Evolutionary conservation across 2,797 vertebrate genomes (phyloP), one percentile per base, ranked within the genome.

Genomic region (Syndactyla subalaris): DNA sequence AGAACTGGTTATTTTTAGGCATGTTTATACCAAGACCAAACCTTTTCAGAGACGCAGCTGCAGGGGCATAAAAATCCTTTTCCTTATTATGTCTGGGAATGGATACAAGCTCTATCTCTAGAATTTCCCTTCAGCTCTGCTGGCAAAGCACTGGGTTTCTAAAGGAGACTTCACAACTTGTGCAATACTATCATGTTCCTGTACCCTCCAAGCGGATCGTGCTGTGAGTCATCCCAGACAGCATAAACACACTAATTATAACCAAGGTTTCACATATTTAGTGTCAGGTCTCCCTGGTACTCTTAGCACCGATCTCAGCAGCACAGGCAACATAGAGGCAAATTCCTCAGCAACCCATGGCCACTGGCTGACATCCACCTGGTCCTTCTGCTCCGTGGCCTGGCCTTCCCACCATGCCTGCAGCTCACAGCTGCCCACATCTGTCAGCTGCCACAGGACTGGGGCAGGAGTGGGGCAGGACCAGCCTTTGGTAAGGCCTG

Each of bases 391-490:
- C 30, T 30, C 48, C 3, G 0, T 0, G 9, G 20, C 46, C 38
- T 5, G 1, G 27, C 39, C 32, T 29, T 48, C 10, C 21, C 2
- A 6, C 7, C 10, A 1, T 11, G 21, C 36, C 73, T 1, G 0
- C 0, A 0, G 51, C 63, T 21, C 59, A 30, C 55, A 36, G 66
- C 63, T 79, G 85, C 29, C 15, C 51, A 87, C 58, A 79, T 0
- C 61, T 10, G 70, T 16, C 8, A 8, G 52, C 23, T 17, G 41
- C 26, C 57, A 36, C 48, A 39, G 32, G 22, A 61, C 6, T 1
- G 1, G 3, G 8, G 54, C 51, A 51, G 13, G 32, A 36, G 9
- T 5, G 1, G 57, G 62, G 43, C 58, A 57, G 29, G 23, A 36
- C 29, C 5, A 8, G 30, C 20, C 72, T 16, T n/a, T 13, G 15